Conservation (phyloP, 2,888 invertebrate species). For the Eulithis testata region DNA sequence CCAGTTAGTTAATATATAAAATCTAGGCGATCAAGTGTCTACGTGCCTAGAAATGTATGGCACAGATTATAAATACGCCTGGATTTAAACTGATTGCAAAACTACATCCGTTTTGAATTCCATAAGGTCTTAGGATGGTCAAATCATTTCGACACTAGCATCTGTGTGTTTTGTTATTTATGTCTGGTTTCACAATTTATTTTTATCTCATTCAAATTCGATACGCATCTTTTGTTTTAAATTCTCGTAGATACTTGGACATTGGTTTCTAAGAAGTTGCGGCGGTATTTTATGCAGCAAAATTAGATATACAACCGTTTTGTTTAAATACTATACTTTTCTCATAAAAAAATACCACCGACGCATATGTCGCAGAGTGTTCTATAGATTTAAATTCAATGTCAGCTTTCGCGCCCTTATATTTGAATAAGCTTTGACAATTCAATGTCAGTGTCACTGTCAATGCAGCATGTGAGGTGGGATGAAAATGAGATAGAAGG, state of each 20-base stretch:
- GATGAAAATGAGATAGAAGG: slow-evolving; percentile 25
- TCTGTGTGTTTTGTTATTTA: slow-evolving; percentile 25
- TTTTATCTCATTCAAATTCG: slow-evolving; percentile 44
- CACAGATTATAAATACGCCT: slow-evolving; percentile 17
- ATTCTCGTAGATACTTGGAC: slow-evolving; percentile 29
- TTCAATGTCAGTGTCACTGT: slow-evolving; percentile 33
- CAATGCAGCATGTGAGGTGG: slow-evolving; percentile 9
- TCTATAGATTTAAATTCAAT: slow-evolving; percentile 20
- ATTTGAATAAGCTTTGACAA: slow-evolving; percentile 23
- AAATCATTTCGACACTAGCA: slow-evolving; percentile 39
- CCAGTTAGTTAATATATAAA: slow-evolving; percentile 1
- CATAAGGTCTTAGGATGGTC: slow-evolving; percentile 35
- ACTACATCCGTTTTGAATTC: slow-evolving; percentile 28
- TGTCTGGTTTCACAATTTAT: slow-evolving; percentile 33
- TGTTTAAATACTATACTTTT: too few species aligned
- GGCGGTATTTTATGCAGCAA: slow-evolving; percentile 6
- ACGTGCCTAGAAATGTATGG: slow-evolving; percentile 1
- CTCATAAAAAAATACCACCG: too few species aligned
- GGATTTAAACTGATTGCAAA: slow-evolving; percentile 19
- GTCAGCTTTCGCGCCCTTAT: slow-evolving; percentile 19
- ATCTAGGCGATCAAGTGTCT: slow-evolving; percentile 14
- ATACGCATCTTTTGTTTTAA: slow-evolving; percentile 31
- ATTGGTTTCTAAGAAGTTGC: slow-evolving; percentile 30
- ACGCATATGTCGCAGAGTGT: too few species aligned
- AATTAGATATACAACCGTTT: background rate